These are phyloP conservation scores for Catagonus wagneri DNA, from an alignment of 2,113 vertebrate species.

Conservation along the genomic window DNA sequence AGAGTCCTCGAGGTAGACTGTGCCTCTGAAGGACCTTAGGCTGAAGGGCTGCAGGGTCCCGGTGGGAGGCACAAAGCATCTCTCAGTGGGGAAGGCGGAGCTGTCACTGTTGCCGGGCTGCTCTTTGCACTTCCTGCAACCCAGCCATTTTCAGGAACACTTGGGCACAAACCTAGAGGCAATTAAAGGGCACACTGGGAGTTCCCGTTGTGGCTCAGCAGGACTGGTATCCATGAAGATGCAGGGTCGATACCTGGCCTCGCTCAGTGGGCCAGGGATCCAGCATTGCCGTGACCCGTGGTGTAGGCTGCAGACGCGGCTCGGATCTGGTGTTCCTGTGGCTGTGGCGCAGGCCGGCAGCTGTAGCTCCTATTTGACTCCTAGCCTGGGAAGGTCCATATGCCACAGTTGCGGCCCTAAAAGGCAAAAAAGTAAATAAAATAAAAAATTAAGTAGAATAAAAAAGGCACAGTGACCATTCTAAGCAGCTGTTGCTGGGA, in stretches of 20 bases:
- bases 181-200: neutral
- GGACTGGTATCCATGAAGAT: no score
- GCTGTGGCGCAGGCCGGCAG: no score
- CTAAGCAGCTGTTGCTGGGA: conserved; percentile 34
- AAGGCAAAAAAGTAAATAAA: no score
- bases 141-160: neutral
- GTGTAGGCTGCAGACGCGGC: no score
- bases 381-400: no score
- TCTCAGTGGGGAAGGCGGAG: neutral
- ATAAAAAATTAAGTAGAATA: neutral
- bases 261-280: no score
- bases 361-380: no score
- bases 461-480: conserved; percentile 5
- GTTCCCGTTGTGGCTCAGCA: no score
- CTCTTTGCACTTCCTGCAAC: neutral
- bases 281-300: no score
- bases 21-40: neutral
- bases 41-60: neutral
- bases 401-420: no score
- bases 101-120: neutral
- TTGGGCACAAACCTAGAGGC: neutral
- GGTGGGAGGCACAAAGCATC: neutral
- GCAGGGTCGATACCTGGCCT: no score
- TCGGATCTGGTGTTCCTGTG: no score
- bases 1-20: neutral